Conservation (phyloP, 1,140 invertebrate genomes). For the Glossosoma conforme region DNA sequence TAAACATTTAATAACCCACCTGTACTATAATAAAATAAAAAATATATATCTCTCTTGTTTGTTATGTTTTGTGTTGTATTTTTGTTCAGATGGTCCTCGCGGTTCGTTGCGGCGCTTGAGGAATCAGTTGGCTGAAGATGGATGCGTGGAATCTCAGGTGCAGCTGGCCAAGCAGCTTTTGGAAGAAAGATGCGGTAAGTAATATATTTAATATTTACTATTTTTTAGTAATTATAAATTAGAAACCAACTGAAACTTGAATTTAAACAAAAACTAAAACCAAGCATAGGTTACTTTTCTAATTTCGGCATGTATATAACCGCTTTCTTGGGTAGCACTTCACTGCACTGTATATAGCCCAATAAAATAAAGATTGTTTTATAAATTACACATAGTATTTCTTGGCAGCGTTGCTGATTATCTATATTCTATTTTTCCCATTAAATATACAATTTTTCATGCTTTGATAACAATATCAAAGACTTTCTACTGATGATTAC, state of each 20-base stretch:
- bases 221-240: background rate
- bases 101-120: constrained; percentile 61
- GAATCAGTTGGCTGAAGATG: constrained; percentile 71
- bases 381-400: too few species aligned
- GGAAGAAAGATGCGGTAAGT: constrained; percentile 62
- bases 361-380: too few species aligned
- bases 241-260: background rate
- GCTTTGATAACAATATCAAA: too few species aligned
- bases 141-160: constrained; percentile 75
- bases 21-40: too few species aligned
- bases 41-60: too few species aligned
- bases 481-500: too few species aligned
- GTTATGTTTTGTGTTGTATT: constrained; percentile 2
- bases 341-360: background rate
- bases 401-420: too few species aligned
- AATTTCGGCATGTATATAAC: background rate
- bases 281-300: background rate
- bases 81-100: constrained; percentile 57
- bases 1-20: constrained; percentile 15
- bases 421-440: too few species aligned
- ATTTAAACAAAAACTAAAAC: too few species aligned
- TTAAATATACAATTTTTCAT: too few species aligned
- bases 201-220: background rate
- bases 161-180: constrained; percentile 70
- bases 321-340: background rate